Base-by-base conservation (phyloP, 1,140 invertebrate species). In the Pachyrhynchus sulphureomaculatus region DNA sequence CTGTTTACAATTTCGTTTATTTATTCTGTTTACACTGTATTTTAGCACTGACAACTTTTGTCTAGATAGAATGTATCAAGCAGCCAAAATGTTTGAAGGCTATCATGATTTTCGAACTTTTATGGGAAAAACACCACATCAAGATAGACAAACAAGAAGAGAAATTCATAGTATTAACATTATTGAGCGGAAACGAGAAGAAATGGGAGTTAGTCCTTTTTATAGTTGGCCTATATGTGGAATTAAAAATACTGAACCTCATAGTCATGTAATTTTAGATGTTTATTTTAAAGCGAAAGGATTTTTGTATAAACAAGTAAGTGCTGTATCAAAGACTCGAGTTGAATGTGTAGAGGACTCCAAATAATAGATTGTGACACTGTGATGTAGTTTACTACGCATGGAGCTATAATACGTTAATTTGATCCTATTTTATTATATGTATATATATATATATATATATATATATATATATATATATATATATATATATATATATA, bases 221-320 rank as follows among this genome's bases (percentile, higher is more conserved):
- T 72, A 62, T 18, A 73, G 72, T 71, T 64, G 74, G 73, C 65
- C 72, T 18, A 9, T 8, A 4, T 13, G 8, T 52, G 24, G 60
- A 60, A 45, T 64, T 68, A 54, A 64, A 60, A 39, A 44, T 45
- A 39, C 33, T n/a, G 24, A 65, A 18, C 4, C 17, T 1, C 59
- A 84, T 65, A 74, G 85, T 65, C 88, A 84, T 55, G 49, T 45
- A 51, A 65, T 64, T 69, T 88, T 83, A 79, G 80, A 89, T 68
- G 76, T 91, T 33, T 78, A 78, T 55, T 79, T 86, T 10, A 81
- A 78, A 59, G 80, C 82, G 20, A 79, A 69, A 70, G 80, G 82
- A n/a, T 91, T 90, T 79, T 76, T 90, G 13, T 87, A 90, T 70
- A 88, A 86, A 68, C 88, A 90, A 79, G 87, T 87, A 90, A 79